Base-by-base conservation (phyloP, 92 coral and sea anemone species). In the Desmophyllum pertusum region DNA sequence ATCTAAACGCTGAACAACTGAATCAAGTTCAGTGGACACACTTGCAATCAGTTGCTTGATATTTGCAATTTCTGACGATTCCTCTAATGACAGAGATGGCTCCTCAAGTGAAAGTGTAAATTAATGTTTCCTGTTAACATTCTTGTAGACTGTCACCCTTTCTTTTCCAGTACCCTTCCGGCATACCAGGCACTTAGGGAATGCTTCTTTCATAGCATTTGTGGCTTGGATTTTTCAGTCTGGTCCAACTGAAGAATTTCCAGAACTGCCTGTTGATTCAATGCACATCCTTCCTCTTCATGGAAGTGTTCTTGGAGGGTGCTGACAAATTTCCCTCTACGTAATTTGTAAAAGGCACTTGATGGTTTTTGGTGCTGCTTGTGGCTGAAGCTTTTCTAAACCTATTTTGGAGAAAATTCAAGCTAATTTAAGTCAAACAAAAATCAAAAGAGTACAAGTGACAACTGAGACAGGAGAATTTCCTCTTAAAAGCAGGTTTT, bases 121-220 rank as follows among this genome's bases (percentile, higher is more conserved):
- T 17, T 66, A 59, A 36, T 78, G 13, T 76, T 84, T 84, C 37
- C 10, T 62, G 55, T 75, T 73, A 43, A 84, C 67, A 76, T 76
- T 59, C 36, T 37, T 84, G 72, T 84, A 76, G 4, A 84, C n/a
- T 42, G 88, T 65, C 37, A 84, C 83, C 46, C 38, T 55, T 42
- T 50, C 75, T 9, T 75, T 48, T 75, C 76, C 81, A 15, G 21
- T 18, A 27, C 41, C 19, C 65, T 84, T 84, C 6, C 88, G 70
- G 0, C 37, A 17, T 18, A 84, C 82, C 74, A 33, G 14, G 25
- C 82, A 31, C 29, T 66, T 76, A 23, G 88, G 76, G 21, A 84
- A 76, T 27, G 88, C 88, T 29, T 76, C 78, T 13, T 66, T 76
- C 67, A 84, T 75, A 38, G 88, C 88, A 64, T 84, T 84, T 25